Evolutionary conservation across 2,113 vertebrate species (phyloP).

Genomic region (Ornithorhynchus anatinus): DNA sequence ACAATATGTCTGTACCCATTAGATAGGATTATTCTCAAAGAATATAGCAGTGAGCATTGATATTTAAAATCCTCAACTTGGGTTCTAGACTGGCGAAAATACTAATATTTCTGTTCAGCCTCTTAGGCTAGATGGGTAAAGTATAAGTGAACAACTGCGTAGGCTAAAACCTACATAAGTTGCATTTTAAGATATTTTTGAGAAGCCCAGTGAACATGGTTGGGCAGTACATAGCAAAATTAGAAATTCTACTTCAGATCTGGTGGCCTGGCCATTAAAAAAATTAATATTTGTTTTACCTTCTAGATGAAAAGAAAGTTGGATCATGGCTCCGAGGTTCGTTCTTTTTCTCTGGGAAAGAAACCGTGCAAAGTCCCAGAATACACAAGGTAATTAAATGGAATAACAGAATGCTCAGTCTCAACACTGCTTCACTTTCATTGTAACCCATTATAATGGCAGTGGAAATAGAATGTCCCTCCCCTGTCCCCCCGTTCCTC

Average conservation of each 20-base stretch:
- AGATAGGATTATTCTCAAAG: neutral
- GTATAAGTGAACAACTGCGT: neutral
- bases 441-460: slow-evolving; percentile 24
- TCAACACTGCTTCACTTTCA: slow-evolving; percentile 37
- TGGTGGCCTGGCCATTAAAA: too few relatives aligned
- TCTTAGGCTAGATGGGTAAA: neutral
- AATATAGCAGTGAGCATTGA: neutral
- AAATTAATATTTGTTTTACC: slow-evolving; percentile 59
- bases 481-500: too few relatives aligned
- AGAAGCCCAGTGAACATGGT: neutral
- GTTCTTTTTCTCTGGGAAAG: slow-evolving; percentile 99
- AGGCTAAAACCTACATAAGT: neutral
- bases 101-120: too few relatives aligned
- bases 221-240: neutral
- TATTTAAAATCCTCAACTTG: slow-evolving; percentile 1
- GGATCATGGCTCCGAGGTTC: slow-evolving; percentile 99
- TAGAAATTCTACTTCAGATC: neutral
- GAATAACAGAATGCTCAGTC: slow-evolving; percentile 28
- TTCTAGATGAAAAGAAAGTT: slow-evolving; percentile 99
- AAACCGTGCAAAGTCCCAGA: slow-evolving; percentile 98
- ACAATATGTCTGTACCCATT: slow-evolving; percentile 2
- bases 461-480: too few relatives aligned
- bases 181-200: too few relatives aligned
- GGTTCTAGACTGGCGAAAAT: slow-evolving; percentile 9
- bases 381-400: slow-evolving; percentile 89